A percentile compares a stretch with the other conserved stretches of the same genome.
These are phyloP conservation scores for Melanophora roralis DNA, from an alignment of 2,888 invertebrate genomes.

Conservation along the genomic window DNA sequence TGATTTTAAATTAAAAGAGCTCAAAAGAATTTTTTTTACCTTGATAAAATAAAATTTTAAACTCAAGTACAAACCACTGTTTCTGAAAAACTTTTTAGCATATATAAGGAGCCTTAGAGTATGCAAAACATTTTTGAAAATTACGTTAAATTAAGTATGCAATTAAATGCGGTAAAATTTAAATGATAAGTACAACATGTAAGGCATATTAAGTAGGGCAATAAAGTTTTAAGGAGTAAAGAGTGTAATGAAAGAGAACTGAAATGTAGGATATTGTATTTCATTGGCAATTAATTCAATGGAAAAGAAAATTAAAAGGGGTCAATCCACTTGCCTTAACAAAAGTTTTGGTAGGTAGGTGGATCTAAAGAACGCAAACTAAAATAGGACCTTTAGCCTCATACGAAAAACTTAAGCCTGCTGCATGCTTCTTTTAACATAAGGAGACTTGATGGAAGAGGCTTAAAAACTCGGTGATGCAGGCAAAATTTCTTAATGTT, in stretches of 20 bases:
- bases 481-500: too few relatives aligned
- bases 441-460: too few relatives aligned
- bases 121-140: neutral
- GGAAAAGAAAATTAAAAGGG: too few relatives aligned
- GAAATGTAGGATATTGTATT: neutral
- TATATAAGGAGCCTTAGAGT: constrained; percentile 16
- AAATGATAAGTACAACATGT: constrained; percentile 15
- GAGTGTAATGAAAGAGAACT: neutral
- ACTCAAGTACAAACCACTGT: neutral
- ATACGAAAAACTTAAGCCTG: too few relatives aligned
- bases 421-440: too few relatives aligned
- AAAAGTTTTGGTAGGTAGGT: too few relatives aligned
- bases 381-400: too few relatives aligned
- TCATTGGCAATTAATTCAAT: too few relatives aligned
- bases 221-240: constrained; percentile 13
- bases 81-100: neutral
- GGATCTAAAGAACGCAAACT: too few relatives aligned
- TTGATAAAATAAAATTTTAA: neutral
- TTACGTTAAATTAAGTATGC: neutral
- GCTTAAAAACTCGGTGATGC: too few relatives aligned
- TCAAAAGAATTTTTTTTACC: constrained; percentile 19
- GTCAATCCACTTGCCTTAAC: too few relatives aligned
- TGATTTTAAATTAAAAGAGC: constrained; percentile 16
- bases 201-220: neutral
- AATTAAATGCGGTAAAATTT: constrained; percentile 5